Evolutionary conservation across 1,140 invertebrate species (phyloP).

Genomic region (Euborellia annulipes): DNA sequence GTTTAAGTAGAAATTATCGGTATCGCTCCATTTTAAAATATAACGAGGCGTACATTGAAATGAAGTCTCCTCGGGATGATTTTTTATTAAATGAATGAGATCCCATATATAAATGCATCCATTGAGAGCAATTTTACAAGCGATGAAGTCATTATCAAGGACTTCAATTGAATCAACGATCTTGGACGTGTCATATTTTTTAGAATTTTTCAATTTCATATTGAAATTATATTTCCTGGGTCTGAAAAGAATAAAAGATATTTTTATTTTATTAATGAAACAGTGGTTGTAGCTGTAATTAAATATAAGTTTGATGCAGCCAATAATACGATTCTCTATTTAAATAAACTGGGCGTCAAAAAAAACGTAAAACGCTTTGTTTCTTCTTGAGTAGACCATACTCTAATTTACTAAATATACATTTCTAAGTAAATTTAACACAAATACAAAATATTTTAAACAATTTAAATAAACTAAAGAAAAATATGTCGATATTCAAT

Average conservation of each 20-base stretch:
- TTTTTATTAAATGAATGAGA: constrained; percentile 10
- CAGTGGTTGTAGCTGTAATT: too few species aligned
- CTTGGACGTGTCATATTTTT: background rate
- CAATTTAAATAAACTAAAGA: too few species aligned
- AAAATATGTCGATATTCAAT: too few species aligned
- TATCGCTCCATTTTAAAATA: constrained; percentile 27
- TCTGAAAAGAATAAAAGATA: background rate
- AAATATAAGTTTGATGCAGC: too few species aligned
- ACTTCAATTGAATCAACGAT: constrained; percentile 24
- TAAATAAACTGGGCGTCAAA: too few species aligned
- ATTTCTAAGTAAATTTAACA: too few species aligned
- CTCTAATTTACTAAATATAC: too few species aligned
- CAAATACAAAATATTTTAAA: too few species aligned
- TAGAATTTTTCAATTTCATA: constrained; percentile 2
- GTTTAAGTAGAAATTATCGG: constrained; percentile 32
- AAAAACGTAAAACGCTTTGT: too few species aligned
- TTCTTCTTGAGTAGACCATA: too few species aligned
- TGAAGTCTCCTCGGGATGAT: constrained; percentile 4
- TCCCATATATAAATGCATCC: constrained; percentile 26
- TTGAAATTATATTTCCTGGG: constrained; percentile 1
- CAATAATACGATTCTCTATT: too few species aligned
- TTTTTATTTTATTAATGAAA: too few species aligned
- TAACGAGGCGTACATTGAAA: constrained; percentile 18
- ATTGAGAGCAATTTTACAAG: constrained; percentile 29
- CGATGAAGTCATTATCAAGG: constrained; percentile 21